Conservation (phyloP, 1,140 invertebrate species). For the Hirudo medicinalis region DNA sequence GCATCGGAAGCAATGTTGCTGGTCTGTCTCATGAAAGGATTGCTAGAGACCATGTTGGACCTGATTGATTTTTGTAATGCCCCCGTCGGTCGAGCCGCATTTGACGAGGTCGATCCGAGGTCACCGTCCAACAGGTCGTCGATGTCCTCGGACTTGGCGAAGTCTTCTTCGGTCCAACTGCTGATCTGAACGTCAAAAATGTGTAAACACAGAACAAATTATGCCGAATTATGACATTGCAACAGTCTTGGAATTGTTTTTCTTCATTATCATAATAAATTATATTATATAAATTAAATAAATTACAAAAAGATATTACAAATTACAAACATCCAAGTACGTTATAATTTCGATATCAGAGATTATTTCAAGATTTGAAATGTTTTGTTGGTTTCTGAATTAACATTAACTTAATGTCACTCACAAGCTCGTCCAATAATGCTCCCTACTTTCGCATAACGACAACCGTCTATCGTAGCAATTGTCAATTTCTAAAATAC, state of each 20-base stretch:
- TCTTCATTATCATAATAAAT: background rate
- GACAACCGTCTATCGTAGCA: too few species aligned
- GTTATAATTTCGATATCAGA: background rate
- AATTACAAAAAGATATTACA: too few species aligned
- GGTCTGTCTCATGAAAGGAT: background rate
- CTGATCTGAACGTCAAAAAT: background rate
- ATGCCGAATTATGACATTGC: background rate
- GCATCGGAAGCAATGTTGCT: too few species aligned
- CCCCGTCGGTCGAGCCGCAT: background rate
- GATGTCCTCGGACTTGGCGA: constrained; percentile 3
- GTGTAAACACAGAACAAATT: background rate
- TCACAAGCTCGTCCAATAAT: too few species aligned
- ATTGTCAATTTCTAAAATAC: too few species aligned
- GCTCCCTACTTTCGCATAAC: too few species aligned
- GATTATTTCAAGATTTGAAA: too few species aligned
- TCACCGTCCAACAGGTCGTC: background rate
- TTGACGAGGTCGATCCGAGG: background rate
- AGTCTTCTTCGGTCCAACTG: background rate
- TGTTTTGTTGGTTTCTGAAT: too few species aligned
- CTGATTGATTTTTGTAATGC: background rate
- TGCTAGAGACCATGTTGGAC: background rate
- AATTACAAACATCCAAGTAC: background rate
- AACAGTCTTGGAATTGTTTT: background rate
- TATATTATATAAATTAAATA: too few species aligned
- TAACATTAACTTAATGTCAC: too few species aligned